Evolutionary conservation across 2,797 vertebrate genomes (phyloP).

Genomic region (Synaphobranchus kaupii): DNA sequence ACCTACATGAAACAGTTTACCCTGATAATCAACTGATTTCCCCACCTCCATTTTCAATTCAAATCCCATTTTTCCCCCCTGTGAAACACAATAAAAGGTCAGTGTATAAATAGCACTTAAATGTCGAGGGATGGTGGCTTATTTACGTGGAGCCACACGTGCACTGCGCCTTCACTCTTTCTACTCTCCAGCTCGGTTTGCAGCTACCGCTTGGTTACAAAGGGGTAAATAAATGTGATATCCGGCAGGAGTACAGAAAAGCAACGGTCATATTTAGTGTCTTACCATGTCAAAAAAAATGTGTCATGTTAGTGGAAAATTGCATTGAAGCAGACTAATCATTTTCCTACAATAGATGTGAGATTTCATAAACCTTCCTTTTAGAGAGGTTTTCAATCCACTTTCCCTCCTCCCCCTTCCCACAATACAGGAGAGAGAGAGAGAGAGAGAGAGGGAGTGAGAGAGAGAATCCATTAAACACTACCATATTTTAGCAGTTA

Average conservation of each 20-base stretch:
- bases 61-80: neutral
- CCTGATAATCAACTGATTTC: neutral
- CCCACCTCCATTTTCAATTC: neutral
- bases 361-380: neutral
- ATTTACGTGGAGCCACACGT: neutral
- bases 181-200: neutral
- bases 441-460: slow-evolving; percentile 36
- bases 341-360: slow-evolving; percentile 29
- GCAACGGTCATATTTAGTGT: neutral
- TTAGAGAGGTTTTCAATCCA: neutral
- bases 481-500: slow-evolving; percentile 61
- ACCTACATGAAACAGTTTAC: neutral
- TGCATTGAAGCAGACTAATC: neutral
- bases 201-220: neutral
- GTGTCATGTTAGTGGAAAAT: neutral
- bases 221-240: neutral
- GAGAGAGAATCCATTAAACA: slow-evolving; percentile 59
- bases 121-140: neutral
- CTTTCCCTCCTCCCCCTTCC: slow-evolving; percentile 41
- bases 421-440: slow-evolving; percentile 14
- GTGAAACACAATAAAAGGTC: neutral
- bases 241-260: neutral
- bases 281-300: neutral
- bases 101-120: neutral
- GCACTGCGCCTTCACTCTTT: neutral